These are phyloP conservation scores for Prolemur simus DNA, from an alignment of 2,113 vertebrate species.

Conservation along the genomic window DNA sequence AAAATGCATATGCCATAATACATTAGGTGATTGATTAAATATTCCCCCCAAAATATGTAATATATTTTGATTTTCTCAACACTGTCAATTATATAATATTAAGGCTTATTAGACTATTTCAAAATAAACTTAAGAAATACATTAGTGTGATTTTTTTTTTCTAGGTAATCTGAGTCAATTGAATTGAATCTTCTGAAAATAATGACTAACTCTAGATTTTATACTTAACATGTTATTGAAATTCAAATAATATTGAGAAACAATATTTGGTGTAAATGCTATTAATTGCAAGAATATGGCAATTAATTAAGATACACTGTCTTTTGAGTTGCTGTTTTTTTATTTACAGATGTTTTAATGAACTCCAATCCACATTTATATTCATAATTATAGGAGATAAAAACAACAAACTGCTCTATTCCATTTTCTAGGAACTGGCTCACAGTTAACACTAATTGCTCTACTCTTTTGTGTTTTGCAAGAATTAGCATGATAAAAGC, in stretches of 20 bases:
- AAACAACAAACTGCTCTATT: constrained; percentile 8
- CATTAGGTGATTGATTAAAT: background rate
- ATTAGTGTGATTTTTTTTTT: background rate
- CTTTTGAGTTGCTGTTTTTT: background rate
- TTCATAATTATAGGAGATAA: background rate
- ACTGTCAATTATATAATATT: background rate
- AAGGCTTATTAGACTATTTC: background rate
- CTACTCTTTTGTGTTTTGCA: background rate
- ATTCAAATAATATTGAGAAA: background rate
- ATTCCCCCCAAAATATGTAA: background rate
- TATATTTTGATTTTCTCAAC: background rate
- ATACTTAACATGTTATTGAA: background rate
- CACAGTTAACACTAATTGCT: background rate
- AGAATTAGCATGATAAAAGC: constrained; percentile 38
- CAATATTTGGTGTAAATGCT: background rate
- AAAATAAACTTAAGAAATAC: background rate
- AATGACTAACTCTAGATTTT: constrained; percentile 20
- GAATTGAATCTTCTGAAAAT: constrained; percentile 53
- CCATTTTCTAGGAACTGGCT: background rate
- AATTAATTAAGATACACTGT: background rate
- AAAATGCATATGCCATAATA: background rate
- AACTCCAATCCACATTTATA: background rate
- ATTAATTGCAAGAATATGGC: background rate
- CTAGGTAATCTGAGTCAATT: background rate
- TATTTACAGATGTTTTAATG: constrained; percentile 41